phyloP scores from a whole-genome alignment of 2,888 invertebrate genomes.

The Trachelus iudaicus region DNA sequence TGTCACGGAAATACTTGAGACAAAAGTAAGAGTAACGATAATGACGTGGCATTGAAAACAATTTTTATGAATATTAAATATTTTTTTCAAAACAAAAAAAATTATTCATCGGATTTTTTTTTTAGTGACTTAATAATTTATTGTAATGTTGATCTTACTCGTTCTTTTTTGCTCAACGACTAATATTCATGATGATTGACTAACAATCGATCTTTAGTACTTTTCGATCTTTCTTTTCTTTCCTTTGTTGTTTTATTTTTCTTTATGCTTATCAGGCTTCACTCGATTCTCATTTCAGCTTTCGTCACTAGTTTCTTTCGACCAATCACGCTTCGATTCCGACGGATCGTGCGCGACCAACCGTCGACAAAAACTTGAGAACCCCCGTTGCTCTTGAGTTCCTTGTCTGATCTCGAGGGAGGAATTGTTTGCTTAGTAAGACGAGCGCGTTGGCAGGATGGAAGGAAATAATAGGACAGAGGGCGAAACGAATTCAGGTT shows the following conservation, averaged over 20 bases:
- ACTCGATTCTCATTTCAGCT: not conserved
- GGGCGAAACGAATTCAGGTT: constrained; percentile 31
- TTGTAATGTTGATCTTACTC: not conserved
- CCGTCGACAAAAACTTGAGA: not conserved
- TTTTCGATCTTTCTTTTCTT: not conserved
- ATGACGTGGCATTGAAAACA: no score
- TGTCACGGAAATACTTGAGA: no score
- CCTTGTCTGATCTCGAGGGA: not conserved
- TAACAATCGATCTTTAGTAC: not conserved
- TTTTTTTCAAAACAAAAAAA: no score
- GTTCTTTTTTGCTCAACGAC: not conserved
- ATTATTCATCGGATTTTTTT: no score
- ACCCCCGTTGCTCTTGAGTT: not conserved
- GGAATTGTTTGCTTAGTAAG: constrained; percentile 16
- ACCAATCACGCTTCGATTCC: not conserved
- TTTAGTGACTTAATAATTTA: no score
- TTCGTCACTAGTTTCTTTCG: not conserved
- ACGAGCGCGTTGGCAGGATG: not conserved
- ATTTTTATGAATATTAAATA: no score
- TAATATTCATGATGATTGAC: not conserved
- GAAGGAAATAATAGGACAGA: not conserved
- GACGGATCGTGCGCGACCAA: not conserved
- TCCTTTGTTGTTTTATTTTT: not conserved
- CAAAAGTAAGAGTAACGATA: no score
- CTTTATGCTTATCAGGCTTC: not conserved